Base-by-base conservation (phyloP, 2,797 vertebrate species). In the Pangasius mekongensis region DNA sequence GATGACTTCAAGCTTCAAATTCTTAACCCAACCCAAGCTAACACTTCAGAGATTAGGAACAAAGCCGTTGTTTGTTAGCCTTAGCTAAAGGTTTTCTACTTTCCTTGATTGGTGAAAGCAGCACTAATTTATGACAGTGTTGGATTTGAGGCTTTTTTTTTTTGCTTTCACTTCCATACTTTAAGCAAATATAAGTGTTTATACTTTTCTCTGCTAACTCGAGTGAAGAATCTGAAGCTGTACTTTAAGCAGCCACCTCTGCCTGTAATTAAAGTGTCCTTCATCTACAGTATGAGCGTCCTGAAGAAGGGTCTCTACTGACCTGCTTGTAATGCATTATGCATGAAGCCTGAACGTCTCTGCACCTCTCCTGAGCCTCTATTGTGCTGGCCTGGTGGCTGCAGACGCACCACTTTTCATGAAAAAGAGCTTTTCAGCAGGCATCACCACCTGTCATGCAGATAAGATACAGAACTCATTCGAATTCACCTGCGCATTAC, bases 371-470 rank as follows among this genome's bases (percentile, higher is more conserved):
- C 84, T 13, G 84, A 88, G 88, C 52, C 60, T 86, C 85, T 36
- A 86, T 88, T 86, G 66, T 82, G 71, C 77, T 43, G 78, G 71
- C 24, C 67, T 87, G 54, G 0, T 52, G 87, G 24, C 33, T 54
- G 20, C 36, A 49, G 39, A 66, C 62, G 20, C 30, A 36, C 30
- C 84, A 36, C 88, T 90, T 88, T 89, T 85, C 84, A 88, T 84
- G 58, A 77, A 90, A 71, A 85, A 86, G 49, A 86, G 8, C 43
- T 71, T 85, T 88, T 89, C 86, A 90, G 60, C 54, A 49, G 58
- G 18, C 89, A 69, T 90, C 83, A 83, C 36, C 27, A 66, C 7
- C 81, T 83, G 89, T 86, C 88, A 86, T 9, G 33, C 54, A 64
- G 82, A 82, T 83, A 62, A 85, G 74, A 74, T 52, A 67, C 33